Conservation (phyloP, 92 coral and sea anemone species). For the Epizoanthus illoricatus region DNA sequence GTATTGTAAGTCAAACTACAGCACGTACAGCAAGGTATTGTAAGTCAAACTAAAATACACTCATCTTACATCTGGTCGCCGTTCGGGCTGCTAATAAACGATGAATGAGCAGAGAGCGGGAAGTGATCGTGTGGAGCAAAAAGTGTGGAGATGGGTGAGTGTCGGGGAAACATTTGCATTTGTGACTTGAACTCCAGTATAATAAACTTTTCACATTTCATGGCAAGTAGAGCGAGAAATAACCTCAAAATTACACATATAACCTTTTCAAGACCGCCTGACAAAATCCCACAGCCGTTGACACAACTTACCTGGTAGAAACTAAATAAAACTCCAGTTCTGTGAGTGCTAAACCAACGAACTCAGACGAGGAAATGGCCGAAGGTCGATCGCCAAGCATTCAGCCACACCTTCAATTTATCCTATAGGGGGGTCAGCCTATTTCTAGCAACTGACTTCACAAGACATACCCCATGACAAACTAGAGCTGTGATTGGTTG, state of each 20-base stretch:
- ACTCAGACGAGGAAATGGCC: conserved; percentile 89
- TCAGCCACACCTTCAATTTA: conserved; percentile 98
- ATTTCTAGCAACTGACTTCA: conserved; percentile 78
- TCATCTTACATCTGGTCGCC: neutral
- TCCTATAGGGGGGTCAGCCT: conserved; percentile 91
- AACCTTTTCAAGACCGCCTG: neutral
- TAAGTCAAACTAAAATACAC: neutral
- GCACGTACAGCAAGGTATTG: too few relatives aligned
- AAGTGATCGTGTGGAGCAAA: conserved; percentile 51
- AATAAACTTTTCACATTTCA: conserved; percentile 13
- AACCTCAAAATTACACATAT: neutral
- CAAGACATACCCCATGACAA: conserved; percentile 50
- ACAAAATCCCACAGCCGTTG: conserved; percentile 1
- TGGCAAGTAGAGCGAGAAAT: neutral
- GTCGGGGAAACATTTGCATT: conserved; percentile 40
- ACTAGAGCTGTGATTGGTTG: conserved; percentile 67
- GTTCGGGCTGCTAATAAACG: neutral
- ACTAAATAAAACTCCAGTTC: conserved; percentile 27
- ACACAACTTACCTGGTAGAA: conserved; percentile 21
- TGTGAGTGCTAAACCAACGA: conserved; percentile 52
- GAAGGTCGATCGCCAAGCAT: conserved; percentile 75
- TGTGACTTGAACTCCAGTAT: conserved; percentile 13
- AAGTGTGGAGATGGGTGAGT: too few relatives aligned
- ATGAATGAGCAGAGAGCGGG: conserved; percentile 48
- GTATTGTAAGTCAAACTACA: too few relatives aligned